Evolutionary conservation across 2,888 invertebrate genomes (phyloP).

Genomic region (Atherix ibis): DNA sequence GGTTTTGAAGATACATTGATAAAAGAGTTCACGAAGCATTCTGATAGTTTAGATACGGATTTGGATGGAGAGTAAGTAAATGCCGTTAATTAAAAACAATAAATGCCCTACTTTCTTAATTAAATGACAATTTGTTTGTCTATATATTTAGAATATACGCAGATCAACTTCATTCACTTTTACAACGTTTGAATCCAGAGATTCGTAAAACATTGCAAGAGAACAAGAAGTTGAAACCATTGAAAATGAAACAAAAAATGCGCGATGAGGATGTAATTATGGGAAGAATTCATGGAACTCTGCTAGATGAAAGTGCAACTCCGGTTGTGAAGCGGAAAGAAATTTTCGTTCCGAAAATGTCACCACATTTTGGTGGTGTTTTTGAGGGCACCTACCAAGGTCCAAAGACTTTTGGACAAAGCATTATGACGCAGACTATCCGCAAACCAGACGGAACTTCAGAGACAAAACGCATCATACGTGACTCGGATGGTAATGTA

Average conservation of each 20-base stretch:
- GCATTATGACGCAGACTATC: slow-evolving; percentile 37
- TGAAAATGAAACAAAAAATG: slow-evolving; percentile 18
- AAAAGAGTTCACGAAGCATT: slow-evolving; percentile 24
- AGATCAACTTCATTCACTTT: slow-evolving; percentile 27
- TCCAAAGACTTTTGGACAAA: slow-evolving; percentile 36
- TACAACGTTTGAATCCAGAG: slow-evolving; percentile 26
- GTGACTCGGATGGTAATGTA: slow-evolving; percentile 41
- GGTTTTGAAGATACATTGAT: slow-evolving; percentile 28
- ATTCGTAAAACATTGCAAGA: slow-evolving; percentile 9
- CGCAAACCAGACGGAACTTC: slow-evolving; percentile 41
- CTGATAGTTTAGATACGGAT: slow-evolving; percentile 32
- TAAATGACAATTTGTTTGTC: neutral
- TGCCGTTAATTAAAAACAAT: no score
- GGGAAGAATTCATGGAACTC: slow-evolving; percentile 30
- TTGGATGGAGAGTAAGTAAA: slow-evolving; percentile 40
- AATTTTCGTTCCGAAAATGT: slow-evolving; percentile 19
- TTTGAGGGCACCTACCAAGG: slow-evolving; percentile 29
- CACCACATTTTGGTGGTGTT: slow-evolving; percentile 24
- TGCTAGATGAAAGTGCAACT: slow-evolving; percentile 19
- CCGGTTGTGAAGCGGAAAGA: slow-evolving; percentile 19
- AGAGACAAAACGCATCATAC: slow-evolving; percentile 38
- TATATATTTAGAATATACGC: slow-evolving; percentile 23
- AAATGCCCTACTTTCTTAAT: neutral
- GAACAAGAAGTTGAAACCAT: slow-evolving; percentile 14
- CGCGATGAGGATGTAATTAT: slow-evolving; percentile 29